Evolutionary conservation across 2,888 invertebrate genomes (phyloP), one percentile per base, ranked within the genome.

Genomic region (Scaeva pyrastri): DNA sequence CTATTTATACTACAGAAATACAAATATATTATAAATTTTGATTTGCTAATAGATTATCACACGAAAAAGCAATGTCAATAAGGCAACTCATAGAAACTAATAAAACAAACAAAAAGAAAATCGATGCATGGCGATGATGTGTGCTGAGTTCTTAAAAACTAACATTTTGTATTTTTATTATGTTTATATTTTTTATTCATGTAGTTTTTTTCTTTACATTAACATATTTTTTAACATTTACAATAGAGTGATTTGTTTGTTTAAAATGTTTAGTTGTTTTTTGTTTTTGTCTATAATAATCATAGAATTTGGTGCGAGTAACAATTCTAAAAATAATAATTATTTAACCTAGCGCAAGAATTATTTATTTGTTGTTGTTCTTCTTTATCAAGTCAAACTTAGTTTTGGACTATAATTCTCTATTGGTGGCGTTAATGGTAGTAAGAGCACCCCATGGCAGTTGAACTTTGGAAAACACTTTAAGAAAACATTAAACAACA

Each of bases 271-370:
- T 56, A 45, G n/a, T 73, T 66, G 14, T 23, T 52, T 52, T 73
- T 43, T 3, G 39, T 23, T 41, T 23, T 52, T 52, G 60, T 50
- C 3, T 45, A 36, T 41, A 11, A 56, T 72, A 8, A 16, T 21
- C 19, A 62, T 60, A 60, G 19, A 75, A 41, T 55, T 84, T 75
- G 58, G 75, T 72, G 75, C 71, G 72, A 84, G 50, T 58, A 71
- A 75, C 71, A 64, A 68, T 56, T 78, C 75, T 79, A 66, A 68
- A 71, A 64, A 64, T 64, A 64, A 75, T 72, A 58, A 45, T n/a
- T n/a, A 68, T 72, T 75, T 64, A 58, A 70, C 74, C 43, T 64
- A 60, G 56, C 45, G 45, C 52, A 74, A 73, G 45, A 71, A 50
- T 36, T 36, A 50, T 16, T 31, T 31, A 31, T 7, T 31, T 31